These are phyloP conservation scores for Elaphurus davidianus DNA, from an alignment of 2,113 vertebrate species.

Conservation along the genomic window DNA sequence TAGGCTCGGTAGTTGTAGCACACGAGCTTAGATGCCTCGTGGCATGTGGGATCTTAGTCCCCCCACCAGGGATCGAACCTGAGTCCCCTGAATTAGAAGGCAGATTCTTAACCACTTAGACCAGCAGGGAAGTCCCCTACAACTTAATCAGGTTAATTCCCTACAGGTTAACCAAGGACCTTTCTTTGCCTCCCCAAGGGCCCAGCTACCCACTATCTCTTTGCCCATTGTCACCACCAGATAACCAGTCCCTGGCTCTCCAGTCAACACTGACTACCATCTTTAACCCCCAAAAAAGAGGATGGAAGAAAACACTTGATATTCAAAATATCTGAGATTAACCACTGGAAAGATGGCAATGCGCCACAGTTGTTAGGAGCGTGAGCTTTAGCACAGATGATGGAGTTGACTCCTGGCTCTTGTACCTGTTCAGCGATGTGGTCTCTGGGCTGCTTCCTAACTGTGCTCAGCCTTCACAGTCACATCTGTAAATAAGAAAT, in stretches of 20 bases:
- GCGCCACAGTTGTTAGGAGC: accelerated
- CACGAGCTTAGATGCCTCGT: accelerated
- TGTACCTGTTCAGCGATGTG: neutral
- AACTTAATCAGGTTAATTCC: neutral
- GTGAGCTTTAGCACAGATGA: neutral
- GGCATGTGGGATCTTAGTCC: neutral
- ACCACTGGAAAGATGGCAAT: neutral
- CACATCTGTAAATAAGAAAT: neutral
- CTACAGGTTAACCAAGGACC: neutral
- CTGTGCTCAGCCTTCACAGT: neutral
- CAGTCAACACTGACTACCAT: neutral
- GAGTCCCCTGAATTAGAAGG: neutral
- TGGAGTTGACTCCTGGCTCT: neutral
- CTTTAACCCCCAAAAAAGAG: neutral
- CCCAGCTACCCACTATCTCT: neutral
- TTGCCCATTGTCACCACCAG: neutral
- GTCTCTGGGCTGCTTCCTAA: neutral
- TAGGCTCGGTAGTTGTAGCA: neutral
- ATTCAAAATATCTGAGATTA: neutral
- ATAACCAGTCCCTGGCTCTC: neutral
- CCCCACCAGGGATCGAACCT: neutral
- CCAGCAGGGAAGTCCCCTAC: neutral
- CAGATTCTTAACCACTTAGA: neutral
- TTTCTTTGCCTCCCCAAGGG: neutral
- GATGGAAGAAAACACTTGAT: neutral